phyloP scores from a whole-genome alignment of 2,113 vertebrate species.

The Gambusia affinis region DNA sequence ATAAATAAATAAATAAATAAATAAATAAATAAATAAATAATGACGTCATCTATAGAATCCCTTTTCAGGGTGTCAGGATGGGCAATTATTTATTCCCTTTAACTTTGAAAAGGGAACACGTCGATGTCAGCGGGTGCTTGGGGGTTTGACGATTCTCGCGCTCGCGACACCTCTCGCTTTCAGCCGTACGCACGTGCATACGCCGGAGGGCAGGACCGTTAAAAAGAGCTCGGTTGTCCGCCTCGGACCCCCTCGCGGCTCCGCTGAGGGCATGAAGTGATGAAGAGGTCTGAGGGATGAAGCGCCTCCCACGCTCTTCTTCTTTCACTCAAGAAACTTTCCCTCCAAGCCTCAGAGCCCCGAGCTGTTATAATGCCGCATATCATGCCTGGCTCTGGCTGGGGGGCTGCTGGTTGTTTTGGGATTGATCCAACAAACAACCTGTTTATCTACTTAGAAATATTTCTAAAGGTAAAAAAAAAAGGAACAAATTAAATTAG shows the following conservation, averaged over 20 bases:
- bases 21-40: no score
- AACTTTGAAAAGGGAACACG: constrained; percentile 52
- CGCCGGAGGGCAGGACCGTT: constrained; percentile 28
- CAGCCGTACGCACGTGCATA: constrained; percentile 33
- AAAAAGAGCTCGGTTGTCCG: background rate
- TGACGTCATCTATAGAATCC: no score
- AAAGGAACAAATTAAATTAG: background rate
- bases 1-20: no score
- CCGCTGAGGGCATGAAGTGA: constrained; percentile 60
- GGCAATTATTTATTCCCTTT: constrained; percentile 8
- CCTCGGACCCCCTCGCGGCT: constrained; percentile 22
- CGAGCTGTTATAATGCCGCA: no score
- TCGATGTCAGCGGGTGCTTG: background rate
- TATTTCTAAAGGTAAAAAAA: background rate
- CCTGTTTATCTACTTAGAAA: background rate
- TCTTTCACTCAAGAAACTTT: background rate
- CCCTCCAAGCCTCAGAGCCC: background rate
- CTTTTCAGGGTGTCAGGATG: background rate
- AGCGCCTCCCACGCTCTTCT: background rate
- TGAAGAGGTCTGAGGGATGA: background rate
- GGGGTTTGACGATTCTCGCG: background rate
- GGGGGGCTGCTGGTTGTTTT: no score
- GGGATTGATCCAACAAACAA: background rate
- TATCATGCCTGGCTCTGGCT: no score
- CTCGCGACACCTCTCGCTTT: constrained; percentile 22